Evolutionary conservation across 2,797 vertebrate genomes (phyloP), one percentile per base, ranked within the genome.

Genomic region (Coluber constrictor): DNA sequence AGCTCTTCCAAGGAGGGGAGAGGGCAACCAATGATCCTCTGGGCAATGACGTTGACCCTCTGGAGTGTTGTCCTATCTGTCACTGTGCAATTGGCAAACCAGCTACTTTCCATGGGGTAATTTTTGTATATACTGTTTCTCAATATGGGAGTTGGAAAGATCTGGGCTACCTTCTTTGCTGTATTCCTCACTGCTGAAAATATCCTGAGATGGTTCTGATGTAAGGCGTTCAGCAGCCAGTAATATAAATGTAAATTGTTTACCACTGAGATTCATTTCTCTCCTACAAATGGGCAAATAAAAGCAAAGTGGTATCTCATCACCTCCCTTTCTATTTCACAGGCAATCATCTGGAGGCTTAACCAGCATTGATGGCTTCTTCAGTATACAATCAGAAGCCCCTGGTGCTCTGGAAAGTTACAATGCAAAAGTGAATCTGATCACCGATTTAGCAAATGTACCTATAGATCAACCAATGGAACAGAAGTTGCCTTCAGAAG

Each of bases 221-320:
- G 86, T 20, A 66, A 93, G 93, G 87, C 90, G 55, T 92, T 94
- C 90, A 1, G 88, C 25, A 23, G 59, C 20, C 59, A 37, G 1
- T 54, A 79, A 94, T 91, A 70, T 90, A 79, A 90, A 93, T 74
- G 12, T 92, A 92, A 93, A 11, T 32, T 90, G 9, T 91, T 3
- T 55, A 63, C 51, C 70, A 37, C 13, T 92, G 18, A 55, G 91
- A 56, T 20, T 55, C 4, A 51, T 25, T 8, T 90, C 32, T 54
- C 13, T 25, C 60, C 86, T 12, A 88, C 79, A 87, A 86, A 79
- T 86, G 0, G 2, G 8, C 60, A 15, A 27, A 27, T 91, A 70
- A 55, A 0, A 25, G 1, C 13, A 54, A 79, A 12, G 91, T 13
- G 27, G 88, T 32, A 54, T 4, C 5, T 55, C 25, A 20, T 37